Evolutionary conservation across 2,797 vertebrate genomes (phyloP).

Genomic region (Danionella dracula): DNA sequence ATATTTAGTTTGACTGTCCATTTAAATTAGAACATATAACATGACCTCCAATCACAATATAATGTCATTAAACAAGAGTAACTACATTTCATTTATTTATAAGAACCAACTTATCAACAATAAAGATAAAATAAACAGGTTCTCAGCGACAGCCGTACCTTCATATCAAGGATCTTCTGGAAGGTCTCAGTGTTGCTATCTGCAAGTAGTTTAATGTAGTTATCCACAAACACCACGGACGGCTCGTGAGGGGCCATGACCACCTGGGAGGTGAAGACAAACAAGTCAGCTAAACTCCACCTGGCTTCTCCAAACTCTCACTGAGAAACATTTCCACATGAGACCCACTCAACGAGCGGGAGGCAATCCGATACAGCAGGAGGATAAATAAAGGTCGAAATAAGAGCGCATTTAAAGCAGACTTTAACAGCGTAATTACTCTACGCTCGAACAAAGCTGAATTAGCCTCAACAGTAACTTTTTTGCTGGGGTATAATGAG

Average conservation of each 20-base stretch:
- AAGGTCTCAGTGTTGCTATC: constrained; percentile 97
- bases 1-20: no score
- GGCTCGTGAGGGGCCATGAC: constrained; percentile 98
- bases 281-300: constrained; percentile 5
- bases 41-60: no score
- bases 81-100: no score
- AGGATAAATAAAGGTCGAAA: constrained; percentile 41
- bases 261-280: constrained; percentile 69
- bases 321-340: constrained; percentile 64
- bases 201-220: constrained; percentile 96
- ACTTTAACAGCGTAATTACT: constrained; percentile 56
- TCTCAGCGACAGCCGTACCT: constrained; percentile 66
- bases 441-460: constrained; percentile 52
- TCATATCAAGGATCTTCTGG: constrained; percentile 99
- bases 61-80: no score
- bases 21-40: no score
- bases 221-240: constrained; percentile 91
- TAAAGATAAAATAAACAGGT: no score
- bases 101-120: no score
- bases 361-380: constrained; percentile 40
- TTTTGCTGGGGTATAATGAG: constrained; percentile 55
- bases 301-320: constrained; percentile 3
- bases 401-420: constrained; percentile 54
- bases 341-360: constrained; percentile 12
- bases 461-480: constrained; percentile 54